These are phyloP conservation scores for Machimus rusticus DNA, from an alignment of 2,888 invertebrate genomes.

Conservation along the genomic window DNA sequence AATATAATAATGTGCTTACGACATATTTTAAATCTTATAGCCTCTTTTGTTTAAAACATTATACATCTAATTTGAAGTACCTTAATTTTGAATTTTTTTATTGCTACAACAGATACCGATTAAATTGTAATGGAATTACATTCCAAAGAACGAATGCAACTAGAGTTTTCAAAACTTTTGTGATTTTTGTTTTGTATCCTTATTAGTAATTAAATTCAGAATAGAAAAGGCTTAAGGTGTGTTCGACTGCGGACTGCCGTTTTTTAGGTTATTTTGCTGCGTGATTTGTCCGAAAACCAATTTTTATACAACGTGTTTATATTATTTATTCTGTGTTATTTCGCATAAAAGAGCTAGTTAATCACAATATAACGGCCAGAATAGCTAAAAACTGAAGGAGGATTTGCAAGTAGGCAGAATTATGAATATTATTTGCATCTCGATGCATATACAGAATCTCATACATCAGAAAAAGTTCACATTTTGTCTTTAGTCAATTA, in stretches of 20 bases:
- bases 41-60: neutral
- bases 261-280: neutral
- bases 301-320: neutral
- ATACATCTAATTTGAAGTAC: neutral
- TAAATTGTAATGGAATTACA: neutral
- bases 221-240: neutral
- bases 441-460: no score
- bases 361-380: no score
- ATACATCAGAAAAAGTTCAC: no score
- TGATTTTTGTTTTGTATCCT: neutral
- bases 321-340: no score
- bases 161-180: neutral
- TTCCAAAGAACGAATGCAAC: neutral
- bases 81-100: neutral
- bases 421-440: no score
- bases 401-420: no score
- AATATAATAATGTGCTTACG: neutral
- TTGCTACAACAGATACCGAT: neutral
- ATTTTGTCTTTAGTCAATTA: no score
- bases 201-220: neutral
- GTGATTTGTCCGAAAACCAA: neutral
- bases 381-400: no score
- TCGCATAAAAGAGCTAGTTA: no score
- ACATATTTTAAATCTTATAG: slow-evolving; percentile 9
- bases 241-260: neutral